Percentiles rank a stretch among this genome's conserved stretches.
Evolutionary conservation across 1,140 invertebrate genomes (phyloP).

Genomic region (Heliconius eleuchia): DNA sequence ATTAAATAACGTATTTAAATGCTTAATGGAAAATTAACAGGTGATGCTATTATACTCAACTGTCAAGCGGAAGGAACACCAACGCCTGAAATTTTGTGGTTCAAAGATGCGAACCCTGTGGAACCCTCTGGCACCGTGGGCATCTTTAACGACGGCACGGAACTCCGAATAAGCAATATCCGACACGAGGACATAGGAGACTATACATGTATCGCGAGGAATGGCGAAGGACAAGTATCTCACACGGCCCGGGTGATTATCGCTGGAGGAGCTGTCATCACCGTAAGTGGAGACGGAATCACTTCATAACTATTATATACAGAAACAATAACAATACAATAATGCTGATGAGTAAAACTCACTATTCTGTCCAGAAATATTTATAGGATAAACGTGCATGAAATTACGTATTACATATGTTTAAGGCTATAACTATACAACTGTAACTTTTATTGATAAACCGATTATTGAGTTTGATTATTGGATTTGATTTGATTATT

Average conservation of each 20-base stretch:
- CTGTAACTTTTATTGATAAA: too few relatives aligned
- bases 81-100: constrained; percentile 95
- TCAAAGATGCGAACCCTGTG: constrained; percentile 94
- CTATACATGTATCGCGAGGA: constrained; percentile 96
- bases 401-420: too few relatives aligned
- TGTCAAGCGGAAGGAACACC: constrained; percentile 97
- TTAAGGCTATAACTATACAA: too few relatives aligned
- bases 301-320: not conserved
- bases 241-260: constrained; percentile 97
- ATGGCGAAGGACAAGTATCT: constrained; percentile 96
- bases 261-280: constrained; percentile 92
- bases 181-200: constrained; percentile 96
- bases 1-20: not conserved
- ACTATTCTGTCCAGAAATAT: too few relatives aligned
- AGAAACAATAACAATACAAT: not conserved
- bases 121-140: constrained; percentile 92
- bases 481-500: too few relatives aligned
- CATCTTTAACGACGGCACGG: constrained; percentile 95
- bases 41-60: constrained; percentile 96
- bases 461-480: too few relatives aligned
- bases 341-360: too few relatives aligned
- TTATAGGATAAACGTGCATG: too few relatives aligned
- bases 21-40: constrained; percentile 62
- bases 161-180: constrained; percentile 94
- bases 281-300: constrained; percentile 69